A percentile compares a stretch with the other conserved stretches of the same genome.
phyloP scores from a whole-genome alignment of 2,113 vertebrate genomes.

The Carassius gibelio region DNA sequence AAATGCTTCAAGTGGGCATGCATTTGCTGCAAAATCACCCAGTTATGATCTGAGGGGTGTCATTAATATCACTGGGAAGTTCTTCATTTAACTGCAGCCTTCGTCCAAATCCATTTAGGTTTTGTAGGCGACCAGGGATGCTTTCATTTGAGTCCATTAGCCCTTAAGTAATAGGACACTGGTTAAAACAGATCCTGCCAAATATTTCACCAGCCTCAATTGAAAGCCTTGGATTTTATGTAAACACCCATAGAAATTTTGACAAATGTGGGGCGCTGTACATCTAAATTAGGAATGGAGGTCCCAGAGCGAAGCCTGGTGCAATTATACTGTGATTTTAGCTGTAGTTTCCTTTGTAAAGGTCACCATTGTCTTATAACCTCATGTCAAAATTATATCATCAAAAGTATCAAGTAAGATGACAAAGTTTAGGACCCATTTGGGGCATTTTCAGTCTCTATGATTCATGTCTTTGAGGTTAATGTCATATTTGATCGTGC shows the following conservation, averaged over 20 bases:
- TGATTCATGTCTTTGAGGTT: not conserved
- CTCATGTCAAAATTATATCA: not conserved
- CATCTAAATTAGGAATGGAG: not conserved
- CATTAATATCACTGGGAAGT: constrained; percentile 28
- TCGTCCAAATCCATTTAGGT: constrained; percentile 40
- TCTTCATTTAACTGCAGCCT: constrained; percentile 17
- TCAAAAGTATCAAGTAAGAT: constrained; percentile 7
- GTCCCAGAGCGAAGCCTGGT: not conserved
- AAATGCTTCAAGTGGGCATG: constrained; percentile 22
- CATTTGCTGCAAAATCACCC: not conserved
- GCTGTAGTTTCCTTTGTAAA: not conserved
- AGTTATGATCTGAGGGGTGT: constrained; percentile 19
- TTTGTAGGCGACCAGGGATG: constrained; percentile 26
- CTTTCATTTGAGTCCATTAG: constrained; percentile 44
- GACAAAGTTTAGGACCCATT: not conserved
- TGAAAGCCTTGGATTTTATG: constrained; percentile 25
- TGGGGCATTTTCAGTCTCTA: not conserved
- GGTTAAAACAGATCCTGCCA: constrained; percentile 30
- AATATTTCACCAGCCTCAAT: constrained; percentile 35
- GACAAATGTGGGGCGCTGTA: constrained; percentile 7
- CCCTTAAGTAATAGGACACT: constrained; percentile 37
- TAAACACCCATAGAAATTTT: not conserved
- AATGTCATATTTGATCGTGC: not conserved
- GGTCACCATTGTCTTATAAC: not conserved
- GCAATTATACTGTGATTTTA: not conserved